These are phyloP conservation scores for Zophobas morio DNA, from an alignment of 1,140 invertebrate genomes.

Conservation along the genomic window DNA sequence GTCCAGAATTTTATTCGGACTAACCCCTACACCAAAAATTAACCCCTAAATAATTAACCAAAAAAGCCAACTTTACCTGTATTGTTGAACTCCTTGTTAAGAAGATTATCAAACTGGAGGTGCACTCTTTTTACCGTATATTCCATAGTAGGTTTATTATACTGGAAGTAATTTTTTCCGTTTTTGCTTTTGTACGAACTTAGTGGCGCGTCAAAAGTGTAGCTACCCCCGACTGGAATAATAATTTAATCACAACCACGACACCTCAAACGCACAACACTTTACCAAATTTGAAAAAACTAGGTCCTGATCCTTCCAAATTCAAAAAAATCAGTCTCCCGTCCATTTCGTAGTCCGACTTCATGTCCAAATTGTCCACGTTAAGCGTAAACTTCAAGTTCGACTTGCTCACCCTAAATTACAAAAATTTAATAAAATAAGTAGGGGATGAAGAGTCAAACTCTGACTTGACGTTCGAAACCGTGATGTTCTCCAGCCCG, in stretches of 20 bases:
- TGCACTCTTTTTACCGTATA: constrained; percentile 55
- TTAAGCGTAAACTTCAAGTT: constrained; percentile 44
- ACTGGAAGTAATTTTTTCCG: constrained; percentile 50
- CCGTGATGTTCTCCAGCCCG: background rate
- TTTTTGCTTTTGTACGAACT: constrained; percentile 34
- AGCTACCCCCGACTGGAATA: constrained; percentile 50
- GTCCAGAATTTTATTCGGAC: constrained; percentile 69
- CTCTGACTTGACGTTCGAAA: background rate
- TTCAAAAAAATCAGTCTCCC: constrained; percentile 80
- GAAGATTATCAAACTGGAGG: constrained; percentile 62
- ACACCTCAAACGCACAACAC: background rate
- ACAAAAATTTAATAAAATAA: background rate
- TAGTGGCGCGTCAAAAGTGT: constrained; percentile 39
- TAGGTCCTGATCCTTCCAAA: constrained; percentile 77
- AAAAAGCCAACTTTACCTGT: constrained; percentile 57
- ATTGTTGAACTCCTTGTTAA: constrained; percentile 60
- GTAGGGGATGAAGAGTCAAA: background rate
- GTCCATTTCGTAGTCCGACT: constrained; percentile 75
- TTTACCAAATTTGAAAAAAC: constrained; percentile 78
- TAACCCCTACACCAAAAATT: constrained; percentile 64
- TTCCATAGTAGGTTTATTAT: constrained; percentile 48
- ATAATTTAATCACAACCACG: constrained; percentile 1
- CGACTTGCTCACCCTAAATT: background rate
- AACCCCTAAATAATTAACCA: background rate
- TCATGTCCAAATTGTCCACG: constrained; percentile 70